Evolutionary conservation across 2,797 vertebrate genomes (phyloP).

Genomic region (Pteropus rufus): DNA sequence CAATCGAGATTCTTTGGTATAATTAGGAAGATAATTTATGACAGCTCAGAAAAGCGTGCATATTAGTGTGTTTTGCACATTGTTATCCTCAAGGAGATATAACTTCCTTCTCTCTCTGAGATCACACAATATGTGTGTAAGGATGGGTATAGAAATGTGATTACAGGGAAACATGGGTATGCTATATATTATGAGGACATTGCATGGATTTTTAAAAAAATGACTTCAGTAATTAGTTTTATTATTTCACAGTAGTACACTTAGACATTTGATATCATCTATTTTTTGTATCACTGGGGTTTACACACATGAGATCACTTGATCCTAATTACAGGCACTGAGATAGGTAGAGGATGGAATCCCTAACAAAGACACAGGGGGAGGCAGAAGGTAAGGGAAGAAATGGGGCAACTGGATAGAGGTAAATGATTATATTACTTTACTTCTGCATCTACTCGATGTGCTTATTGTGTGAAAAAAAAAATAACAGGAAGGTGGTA

Average conservation of each 20-base stretch:
- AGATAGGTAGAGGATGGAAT: background rate
- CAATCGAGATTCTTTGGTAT: background rate
- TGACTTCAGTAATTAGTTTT: background rate
- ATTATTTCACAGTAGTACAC: background rate
- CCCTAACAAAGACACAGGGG: background rate
- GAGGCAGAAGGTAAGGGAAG: background rate
- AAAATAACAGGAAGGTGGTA: background rate
- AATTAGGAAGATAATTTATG: background rate
- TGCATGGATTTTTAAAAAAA: background rate
- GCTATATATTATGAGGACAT: background rate
- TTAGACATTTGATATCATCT: background rate
- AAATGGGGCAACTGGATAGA: background rate
- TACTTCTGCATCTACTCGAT: background rate
- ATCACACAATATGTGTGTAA: background rate
- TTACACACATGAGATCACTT: background rate
- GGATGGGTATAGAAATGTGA: background rate
- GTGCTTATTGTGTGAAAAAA: background rate
- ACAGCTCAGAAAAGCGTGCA: background rate
- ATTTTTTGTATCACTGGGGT: background rate
- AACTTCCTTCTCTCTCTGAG: background rate
- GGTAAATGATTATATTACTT: background rate
- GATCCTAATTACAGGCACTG: background rate
- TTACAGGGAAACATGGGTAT: background rate
- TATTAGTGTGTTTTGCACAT: background rate
- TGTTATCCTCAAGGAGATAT: background rate